phyloP scores from a whole-genome alignment of 2,797 vertebrate genomes.

The Sorex maritimensis region DNA sequence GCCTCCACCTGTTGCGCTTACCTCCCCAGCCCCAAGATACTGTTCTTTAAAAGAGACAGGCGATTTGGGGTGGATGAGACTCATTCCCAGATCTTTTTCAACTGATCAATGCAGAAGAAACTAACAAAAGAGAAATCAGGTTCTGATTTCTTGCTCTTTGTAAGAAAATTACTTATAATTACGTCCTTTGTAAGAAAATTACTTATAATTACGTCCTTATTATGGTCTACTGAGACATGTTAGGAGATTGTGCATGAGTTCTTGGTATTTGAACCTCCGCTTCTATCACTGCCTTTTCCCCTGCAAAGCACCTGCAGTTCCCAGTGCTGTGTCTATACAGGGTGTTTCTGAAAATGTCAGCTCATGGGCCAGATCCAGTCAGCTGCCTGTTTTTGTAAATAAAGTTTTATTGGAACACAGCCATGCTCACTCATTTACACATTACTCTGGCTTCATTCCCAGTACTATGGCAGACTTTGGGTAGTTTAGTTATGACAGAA shows the following conservation, averaged over 20 bases:
- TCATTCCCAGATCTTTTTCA: background rate
- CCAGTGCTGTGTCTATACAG: accelerated
- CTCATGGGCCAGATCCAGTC: background rate
- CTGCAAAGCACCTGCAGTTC: background rate
- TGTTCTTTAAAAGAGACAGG: background rate
- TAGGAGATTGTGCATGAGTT: background rate
- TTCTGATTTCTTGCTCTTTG: background rate
- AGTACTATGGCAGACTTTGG: background rate
- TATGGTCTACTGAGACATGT: background rate
- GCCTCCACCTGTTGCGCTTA: no score
- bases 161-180: background rate
- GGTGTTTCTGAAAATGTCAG: background rate
- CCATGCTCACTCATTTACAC: background rate
- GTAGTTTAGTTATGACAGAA: background rate
- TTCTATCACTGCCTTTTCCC: background rate
- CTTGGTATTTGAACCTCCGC: background rate
- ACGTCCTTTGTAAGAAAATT: constrained; percentile 9
- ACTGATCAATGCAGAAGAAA: background rate
- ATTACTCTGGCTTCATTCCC: background rate
- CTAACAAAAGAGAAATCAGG: background rate
- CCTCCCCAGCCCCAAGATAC: no score
- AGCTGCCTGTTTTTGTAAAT: constrained; percentile 33
- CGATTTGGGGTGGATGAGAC: background rate
- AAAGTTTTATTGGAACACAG: constrained; percentile 30
- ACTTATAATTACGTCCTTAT: background rate